Percentiles rank a stretch among this genome's conserved stretches.
phyloP scores from a whole-genome alignment of 30 jellyfish, hydroid and myxozoan genomes.

The Hydractinia symbiolongicarpus region DNA sequence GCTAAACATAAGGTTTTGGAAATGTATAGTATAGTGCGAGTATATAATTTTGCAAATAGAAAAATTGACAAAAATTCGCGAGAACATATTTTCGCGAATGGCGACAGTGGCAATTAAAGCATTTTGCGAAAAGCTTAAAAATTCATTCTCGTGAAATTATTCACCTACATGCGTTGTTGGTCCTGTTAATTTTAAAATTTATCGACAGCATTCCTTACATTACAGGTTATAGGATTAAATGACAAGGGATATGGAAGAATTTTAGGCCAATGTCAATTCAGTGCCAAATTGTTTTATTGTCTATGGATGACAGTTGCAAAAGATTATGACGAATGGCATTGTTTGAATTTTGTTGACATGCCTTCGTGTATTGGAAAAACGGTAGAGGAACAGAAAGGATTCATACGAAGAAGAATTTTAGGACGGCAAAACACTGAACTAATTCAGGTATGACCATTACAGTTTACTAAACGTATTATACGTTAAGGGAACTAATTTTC shows the following conservation, averaged over 20 bases:
- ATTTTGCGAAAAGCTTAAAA: no score
- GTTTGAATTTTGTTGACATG: conserved; percentile 38
- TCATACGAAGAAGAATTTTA: conserved; percentile 34
- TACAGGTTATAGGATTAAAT: conserved; percentile 56
- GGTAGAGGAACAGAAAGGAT: not conserved
- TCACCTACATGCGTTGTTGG: not conserved
- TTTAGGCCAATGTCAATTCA: conserved; percentile 54
- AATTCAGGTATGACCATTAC: not conserved
- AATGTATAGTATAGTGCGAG: no score
- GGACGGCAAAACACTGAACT: conserved; percentile 47
- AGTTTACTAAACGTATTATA: no score
- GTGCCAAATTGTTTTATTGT: conserved; percentile 53
- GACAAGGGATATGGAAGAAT: conserved; percentile 49
- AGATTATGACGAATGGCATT: conserved; percentile 37
- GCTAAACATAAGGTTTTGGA: no score
- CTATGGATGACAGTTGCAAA: conserved; percentile 66
- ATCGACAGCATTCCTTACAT: not conserved
- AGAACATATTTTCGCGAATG: no score
- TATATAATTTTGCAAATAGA: no score
- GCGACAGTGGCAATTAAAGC: no score
- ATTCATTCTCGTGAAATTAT: not conserved
- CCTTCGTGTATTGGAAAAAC: not conserved
- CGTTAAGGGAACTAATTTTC: no score
- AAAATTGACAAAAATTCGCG: no score
- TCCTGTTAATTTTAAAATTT: not conserved